Conservation (phyloP, 35 echinoderm and acorn worm genomes). For the Strongylocentrotus purpuratus region DNA sequence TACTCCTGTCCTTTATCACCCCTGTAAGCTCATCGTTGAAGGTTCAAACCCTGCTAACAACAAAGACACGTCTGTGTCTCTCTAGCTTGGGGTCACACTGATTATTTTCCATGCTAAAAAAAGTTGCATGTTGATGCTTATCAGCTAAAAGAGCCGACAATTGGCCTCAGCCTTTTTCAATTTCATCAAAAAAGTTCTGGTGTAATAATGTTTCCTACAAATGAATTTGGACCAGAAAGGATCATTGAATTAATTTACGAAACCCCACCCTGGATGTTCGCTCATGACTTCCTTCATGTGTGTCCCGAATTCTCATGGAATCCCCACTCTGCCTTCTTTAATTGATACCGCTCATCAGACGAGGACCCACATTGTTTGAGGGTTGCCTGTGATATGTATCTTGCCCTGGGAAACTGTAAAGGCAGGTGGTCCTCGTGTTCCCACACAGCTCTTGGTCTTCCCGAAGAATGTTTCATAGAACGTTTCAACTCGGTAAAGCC, state of each 20-base stretch:
- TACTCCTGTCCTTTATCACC: not conserved
- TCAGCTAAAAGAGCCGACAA: not conserved
- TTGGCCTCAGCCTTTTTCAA: not conserved
- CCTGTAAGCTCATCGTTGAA: not conserved
- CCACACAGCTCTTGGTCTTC: not conserved
- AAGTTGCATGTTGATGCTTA: not conserved
- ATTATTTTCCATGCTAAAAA: not conserved
- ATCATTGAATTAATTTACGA: too few relatives aligned
- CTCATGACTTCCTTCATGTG: not conserved
- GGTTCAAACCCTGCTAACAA: not conserved
- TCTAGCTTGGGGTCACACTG: not conserved
- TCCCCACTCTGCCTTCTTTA: not conserved
- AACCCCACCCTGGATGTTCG: too few relatives aligned
- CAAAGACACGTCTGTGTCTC: not conserved
- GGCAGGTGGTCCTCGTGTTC: conserved; percentile 8
- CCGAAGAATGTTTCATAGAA: not conserved
- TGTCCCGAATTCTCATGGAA: not conserved
- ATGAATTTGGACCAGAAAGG: too few relatives aligned
- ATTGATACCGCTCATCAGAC: not conserved
- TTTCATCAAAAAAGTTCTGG: too few relatives aligned
- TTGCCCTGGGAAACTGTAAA: not conserved
- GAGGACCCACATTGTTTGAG: not conserved
- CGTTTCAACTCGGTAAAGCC: not conserved
- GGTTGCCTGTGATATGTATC: not conserved
- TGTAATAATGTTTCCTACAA: too few relatives aligned